Conservation (phyloP, 2,888 invertebrate species). For the Yponomeuta cagnagella region DNA sequence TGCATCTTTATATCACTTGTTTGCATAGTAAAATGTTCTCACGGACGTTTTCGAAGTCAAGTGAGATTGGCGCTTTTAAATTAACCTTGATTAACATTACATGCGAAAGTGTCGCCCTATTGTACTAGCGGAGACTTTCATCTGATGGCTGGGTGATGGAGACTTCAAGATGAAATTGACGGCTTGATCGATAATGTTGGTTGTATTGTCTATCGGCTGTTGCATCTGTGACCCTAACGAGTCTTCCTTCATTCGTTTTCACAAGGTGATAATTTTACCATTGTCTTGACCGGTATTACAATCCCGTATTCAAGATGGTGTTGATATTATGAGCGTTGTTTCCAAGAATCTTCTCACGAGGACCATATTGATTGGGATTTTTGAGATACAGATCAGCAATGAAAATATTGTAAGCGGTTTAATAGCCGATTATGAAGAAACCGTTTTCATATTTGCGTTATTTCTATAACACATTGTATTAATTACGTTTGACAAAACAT, state of each 20-base stretch:
- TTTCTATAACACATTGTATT: no score
- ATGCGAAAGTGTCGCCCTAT: background rate
- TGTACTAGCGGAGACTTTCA: background rate
- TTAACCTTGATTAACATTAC: background rate
- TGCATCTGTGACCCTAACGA: background rate
- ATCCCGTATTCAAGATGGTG: constrained; percentile 30
- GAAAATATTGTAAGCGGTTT: background rate
- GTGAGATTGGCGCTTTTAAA: constrained; percentile 10
- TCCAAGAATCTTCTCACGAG: constrained; percentile 21
- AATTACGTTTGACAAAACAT: no score
- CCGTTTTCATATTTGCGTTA: no score
- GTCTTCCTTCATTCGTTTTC: background rate
- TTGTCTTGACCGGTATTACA: background rate
- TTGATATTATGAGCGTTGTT: constrained; percentile 22
- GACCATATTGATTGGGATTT: background rate
- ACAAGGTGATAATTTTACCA: background rate
- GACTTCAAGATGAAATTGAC: background rate
- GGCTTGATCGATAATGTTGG: background rate
- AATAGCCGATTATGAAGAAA: background rate
- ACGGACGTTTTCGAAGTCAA: constrained; percentile 41
- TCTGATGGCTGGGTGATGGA: background rate
- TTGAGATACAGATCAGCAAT: background rate
- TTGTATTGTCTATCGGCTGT: background rate
- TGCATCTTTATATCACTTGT: constrained; percentile 34
- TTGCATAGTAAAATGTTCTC: constrained; percentile 51